phyloP scores from a whole-genome alignment of 1,140 invertebrate species.

The Drosophila cardini region DNA sequence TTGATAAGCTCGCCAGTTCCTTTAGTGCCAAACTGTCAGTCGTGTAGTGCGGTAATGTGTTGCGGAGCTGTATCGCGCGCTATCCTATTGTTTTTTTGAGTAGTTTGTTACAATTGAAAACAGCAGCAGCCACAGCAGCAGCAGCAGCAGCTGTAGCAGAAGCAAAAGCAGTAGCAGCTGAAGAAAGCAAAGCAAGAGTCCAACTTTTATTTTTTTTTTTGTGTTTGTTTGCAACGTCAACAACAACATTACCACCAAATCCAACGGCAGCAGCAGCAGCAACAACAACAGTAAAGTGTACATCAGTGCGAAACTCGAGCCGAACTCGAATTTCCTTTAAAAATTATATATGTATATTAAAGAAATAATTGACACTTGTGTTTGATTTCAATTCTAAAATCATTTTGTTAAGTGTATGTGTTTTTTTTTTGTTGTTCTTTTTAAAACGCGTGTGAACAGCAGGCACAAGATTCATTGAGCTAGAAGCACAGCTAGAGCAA shows the following conservation, averaged over 20 bases:
- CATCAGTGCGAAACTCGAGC: slow-evolving; percentile 22
- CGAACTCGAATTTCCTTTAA: slow-evolving; percentile 32
- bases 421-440: slow-evolving; percentile 38
- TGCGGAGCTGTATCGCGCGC: slow-evolving; percentile 69
- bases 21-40: slow-evolving; percentile 81
- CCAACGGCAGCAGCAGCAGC: not conserved
- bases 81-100: slow-evolving; percentile 60
- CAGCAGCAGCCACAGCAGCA: slow-evolving; percentile 22
- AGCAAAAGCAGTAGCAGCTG: slow-evolving; percentile 12
- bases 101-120: slow-evolving; percentile 62
- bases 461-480: slow-evolving; percentile 4
- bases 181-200: slow-evolving; percentile 38
- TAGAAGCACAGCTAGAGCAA: slow-evolving; percentile 8
- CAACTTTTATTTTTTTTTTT: slow-evolving; percentile 34
- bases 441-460: slow-evolving; percentile 34
- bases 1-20: slow-evolving; percentile 48
- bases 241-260: slow-evolving; percentile 13
- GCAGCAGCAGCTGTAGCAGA: not conserved
- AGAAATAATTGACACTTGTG: slow-evolving; percentile 39
- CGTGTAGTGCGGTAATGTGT: slow-evolving; percentile 80
- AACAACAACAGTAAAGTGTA: slow-evolving; percentile 22
- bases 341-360: slow-evolving; percentile 1
- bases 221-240: slow-evolving; percentile 31
- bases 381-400: slow-evolving; percentile 27
- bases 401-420: slow-evolving; percentile 12